A percentile compares a stretch with the other conserved stretches of the same genome.
These are phyloP conservation scores for Nysson spinosus DNA, from an alignment of 2,888 invertebrate species.

Conservation along the genomic window DNA sequence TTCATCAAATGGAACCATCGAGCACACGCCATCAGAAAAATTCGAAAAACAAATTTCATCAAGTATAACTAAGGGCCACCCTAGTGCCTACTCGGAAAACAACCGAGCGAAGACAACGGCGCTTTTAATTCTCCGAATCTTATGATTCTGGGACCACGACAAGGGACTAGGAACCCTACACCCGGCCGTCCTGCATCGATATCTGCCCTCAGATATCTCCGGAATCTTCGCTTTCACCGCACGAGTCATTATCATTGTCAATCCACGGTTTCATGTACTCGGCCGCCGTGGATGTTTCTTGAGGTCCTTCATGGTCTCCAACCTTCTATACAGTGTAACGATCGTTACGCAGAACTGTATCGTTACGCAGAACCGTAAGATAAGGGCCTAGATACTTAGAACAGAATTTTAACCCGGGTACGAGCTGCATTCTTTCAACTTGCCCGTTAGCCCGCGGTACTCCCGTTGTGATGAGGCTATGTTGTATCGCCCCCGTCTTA, in stretches of 20 bases:
- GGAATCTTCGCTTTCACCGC: background rate
- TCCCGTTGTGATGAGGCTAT: background rate
- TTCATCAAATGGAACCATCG: too few species aligned
- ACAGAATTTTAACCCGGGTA: background rate
- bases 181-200: conserved; percentile 29
- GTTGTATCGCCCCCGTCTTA: background rate
- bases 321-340: background rate
- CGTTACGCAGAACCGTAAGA: too few species aligned
- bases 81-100: too few species aligned
- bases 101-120: too few species aligned
- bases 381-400: background rate
- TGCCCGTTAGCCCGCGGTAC: conserved; percentile 2
- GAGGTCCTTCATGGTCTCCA: background rate
- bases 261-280: conserved; percentile 5
- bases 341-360: background rate
- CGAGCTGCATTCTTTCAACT: background rate
- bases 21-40: too few species aligned
- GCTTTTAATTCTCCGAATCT: too few species aligned
- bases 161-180: too few species aligned
- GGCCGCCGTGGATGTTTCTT: background rate
- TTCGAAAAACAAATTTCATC: too few species aligned
- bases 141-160: too few species aligned
- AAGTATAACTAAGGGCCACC: too few species aligned
- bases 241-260: background rate
- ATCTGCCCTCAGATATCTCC: background rate